A percentile compares a stretch with the other conserved stretches of the same genome.
Evolutionary conservation across 2,797 vertebrate genomes (phyloP).

Genomic region (Mastacembelus armatus): DNA sequence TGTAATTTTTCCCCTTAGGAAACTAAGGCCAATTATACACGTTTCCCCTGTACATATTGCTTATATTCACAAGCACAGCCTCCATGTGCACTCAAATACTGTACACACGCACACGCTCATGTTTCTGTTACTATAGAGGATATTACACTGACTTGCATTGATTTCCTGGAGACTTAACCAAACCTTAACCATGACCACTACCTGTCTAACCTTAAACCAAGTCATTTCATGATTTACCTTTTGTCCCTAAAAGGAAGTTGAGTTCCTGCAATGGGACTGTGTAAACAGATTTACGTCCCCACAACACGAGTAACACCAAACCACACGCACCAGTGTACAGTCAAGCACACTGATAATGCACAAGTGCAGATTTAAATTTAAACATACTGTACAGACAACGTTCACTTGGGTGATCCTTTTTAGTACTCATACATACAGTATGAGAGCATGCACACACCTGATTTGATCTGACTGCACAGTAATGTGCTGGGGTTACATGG

Average conservation of each 20-base stretch:
- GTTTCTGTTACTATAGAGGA: too few species aligned
- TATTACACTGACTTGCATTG: too few species aligned
- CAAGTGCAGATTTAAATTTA: not conserved
- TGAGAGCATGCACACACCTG: conserved; percentile 35
- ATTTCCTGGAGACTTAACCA: too few species aligned
- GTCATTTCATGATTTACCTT: too few species aligned
- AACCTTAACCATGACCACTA: too few species aligned
- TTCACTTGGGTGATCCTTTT: conserved; percentile 40
- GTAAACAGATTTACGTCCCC: too few species aligned
- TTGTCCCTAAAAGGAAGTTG: too few species aligned
- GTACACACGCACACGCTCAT: not conserved
- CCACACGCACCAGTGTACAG: too few species aligned
- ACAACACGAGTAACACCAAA: too few species aligned
- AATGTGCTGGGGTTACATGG: conserved; percentile 64
- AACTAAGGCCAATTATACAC: conserved; percentile 38
- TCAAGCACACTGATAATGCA: too few species aligned
- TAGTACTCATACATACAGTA: conserved; percentile 55
- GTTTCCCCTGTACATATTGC: not conserved
- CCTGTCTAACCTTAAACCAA: too few species aligned
- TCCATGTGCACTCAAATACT: not conserved
- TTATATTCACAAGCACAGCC: conserved; percentile 10
- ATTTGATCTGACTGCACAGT: conserved; percentile 70
- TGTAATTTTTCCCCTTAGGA: conserved; percentile 25
- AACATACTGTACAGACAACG: conserved; percentile 20
- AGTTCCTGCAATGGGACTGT: too few species aligned